These are phyloP conservation scores for Prochilodus magdalenae DNA, from an alignment of 2,113 vertebrate genomes.

Conservation along the genomic window DNA sequence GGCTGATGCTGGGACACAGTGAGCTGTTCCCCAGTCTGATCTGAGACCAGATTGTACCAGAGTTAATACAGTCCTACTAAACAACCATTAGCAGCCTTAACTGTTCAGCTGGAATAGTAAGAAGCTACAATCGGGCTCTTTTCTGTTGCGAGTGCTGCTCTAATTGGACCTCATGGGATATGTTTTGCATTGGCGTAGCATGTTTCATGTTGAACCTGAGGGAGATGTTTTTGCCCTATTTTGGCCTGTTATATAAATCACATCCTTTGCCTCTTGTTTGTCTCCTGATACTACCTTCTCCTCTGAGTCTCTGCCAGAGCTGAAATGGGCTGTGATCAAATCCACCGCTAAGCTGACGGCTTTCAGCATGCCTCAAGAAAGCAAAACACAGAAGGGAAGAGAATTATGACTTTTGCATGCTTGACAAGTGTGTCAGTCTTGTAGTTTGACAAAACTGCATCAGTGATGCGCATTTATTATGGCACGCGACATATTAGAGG, in stretches of 20 bases:
- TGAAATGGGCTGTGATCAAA: constrained; percentile 92
- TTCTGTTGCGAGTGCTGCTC: not conserved
- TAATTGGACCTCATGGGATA: constrained; percentile 10
- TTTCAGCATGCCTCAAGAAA: constrained; percentile 84
- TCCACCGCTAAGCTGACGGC: constrained; percentile 91
- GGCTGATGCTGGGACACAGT: constrained; percentile 87
- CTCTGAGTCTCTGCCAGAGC: constrained; percentile 88
- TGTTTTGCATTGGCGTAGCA: not conserved
- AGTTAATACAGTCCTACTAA: not conserved
- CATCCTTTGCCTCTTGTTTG: not conserved
- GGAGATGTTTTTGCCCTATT: not conserved
- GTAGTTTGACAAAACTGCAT: not conserved
- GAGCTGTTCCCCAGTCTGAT: constrained; percentile 93
- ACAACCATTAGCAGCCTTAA: not conserved
- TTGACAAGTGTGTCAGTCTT: not conserved
- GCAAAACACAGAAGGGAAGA: not conserved
- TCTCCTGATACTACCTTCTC: constrained; percentile 83
- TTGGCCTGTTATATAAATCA: not conserved
- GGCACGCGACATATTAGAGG: not conserved
- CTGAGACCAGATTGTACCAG: constrained; percentile 68
- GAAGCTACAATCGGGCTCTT: not conserved
- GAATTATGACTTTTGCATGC: not conserved
- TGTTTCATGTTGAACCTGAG: not conserved
- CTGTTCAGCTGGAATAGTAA: not conserved
- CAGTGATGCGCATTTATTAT: not conserved